Evolutionary conservation across 2,113 vertebrate species (phyloP).

Genomic region (Eira barbara): DNA sequence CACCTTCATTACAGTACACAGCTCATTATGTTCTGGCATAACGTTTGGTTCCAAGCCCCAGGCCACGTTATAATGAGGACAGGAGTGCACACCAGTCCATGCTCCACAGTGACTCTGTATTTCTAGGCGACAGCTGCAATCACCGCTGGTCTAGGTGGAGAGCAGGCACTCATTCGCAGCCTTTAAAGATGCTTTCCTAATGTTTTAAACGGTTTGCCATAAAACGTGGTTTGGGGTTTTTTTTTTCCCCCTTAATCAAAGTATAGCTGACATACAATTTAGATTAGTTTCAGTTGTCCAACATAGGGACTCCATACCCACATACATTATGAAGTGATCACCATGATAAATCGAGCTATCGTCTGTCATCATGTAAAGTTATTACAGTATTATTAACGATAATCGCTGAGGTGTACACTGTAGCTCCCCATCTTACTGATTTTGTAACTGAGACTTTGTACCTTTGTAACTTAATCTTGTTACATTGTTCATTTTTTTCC

Average conservation of each 20-base stretch:
- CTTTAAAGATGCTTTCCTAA: conserved; percentile 68
- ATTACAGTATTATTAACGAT: background rate
- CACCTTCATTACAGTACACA: conserved; percentile 81
- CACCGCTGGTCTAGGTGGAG: conserved; percentile 51
- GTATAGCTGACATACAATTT: background rate
- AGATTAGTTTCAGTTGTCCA: background rate
- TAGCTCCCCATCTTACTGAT: background rate
- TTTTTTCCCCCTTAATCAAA: background rate
- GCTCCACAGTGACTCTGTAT: background rate
- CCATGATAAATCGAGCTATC: background rate
- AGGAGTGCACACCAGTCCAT: background rate
- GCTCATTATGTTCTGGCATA: conserved; percentile 72
- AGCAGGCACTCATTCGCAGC: conserved; percentile 53
- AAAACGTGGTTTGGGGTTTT: background rate
- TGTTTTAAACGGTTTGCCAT: conserved; percentile 54
- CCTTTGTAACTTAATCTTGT: conserved; percentile 46
- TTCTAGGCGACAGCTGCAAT: conserved; percentile 32
- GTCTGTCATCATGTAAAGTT: background rate
- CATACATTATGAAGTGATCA: background rate
- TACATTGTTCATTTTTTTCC: conserved; percentile 39
- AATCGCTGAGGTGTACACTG: background rate
- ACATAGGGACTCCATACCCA: background rate
- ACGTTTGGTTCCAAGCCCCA: conserved; percentile 71
- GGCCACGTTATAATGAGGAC: conserved; percentile 82
- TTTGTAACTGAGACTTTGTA: background rate